phyloP scores from a whole-genome alignment of 2,797 vertebrate genomes.

The Lepus townsendii region DNA sequence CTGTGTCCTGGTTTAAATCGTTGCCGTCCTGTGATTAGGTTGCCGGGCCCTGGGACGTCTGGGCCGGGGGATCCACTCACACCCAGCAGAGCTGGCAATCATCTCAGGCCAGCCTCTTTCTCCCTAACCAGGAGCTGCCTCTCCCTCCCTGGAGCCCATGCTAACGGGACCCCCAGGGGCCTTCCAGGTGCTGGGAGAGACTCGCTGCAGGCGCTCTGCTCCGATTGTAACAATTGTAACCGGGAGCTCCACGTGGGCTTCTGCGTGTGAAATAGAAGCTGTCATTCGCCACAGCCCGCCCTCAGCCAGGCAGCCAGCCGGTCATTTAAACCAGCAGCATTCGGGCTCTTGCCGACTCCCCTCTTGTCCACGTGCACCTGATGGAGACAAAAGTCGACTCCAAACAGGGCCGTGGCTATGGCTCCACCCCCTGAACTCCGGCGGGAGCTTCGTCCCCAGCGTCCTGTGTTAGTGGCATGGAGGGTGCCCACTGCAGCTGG shows the following conservation, averaged over 20 bases:
- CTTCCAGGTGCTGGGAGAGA: neutral
- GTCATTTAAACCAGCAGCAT: neutral
- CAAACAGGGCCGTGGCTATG: neutral
- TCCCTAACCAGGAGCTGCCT: neutral
- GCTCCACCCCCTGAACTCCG: too few relatives aligned
- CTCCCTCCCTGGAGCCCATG: neutral
- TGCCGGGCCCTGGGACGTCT: neutral
- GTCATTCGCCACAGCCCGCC: neutral
- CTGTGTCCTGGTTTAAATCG: neutral
- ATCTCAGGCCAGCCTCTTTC: conserved; percentile 1
- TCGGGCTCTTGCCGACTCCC: neutral
- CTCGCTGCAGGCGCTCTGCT: neutral
- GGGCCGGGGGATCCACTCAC: neutral
- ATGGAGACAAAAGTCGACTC: neutral
- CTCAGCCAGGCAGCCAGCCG: neutral
- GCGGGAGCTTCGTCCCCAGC: too few relatives aligned
- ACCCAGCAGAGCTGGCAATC: neutral
- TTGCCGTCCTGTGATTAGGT: neutral
- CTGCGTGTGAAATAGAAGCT: neutral
- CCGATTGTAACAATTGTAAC: neutral
- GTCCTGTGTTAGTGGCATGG: too few relatives aligned
- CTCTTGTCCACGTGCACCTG: neutral
- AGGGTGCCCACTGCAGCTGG: too few relatives aligned
- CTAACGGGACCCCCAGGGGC: too few relatives aligned
- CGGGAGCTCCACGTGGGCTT: neutral